phyloP scores from a whole-genome alignment of 2,113 vertebrate species.

The Stercorarius parasiticus region DNA sequence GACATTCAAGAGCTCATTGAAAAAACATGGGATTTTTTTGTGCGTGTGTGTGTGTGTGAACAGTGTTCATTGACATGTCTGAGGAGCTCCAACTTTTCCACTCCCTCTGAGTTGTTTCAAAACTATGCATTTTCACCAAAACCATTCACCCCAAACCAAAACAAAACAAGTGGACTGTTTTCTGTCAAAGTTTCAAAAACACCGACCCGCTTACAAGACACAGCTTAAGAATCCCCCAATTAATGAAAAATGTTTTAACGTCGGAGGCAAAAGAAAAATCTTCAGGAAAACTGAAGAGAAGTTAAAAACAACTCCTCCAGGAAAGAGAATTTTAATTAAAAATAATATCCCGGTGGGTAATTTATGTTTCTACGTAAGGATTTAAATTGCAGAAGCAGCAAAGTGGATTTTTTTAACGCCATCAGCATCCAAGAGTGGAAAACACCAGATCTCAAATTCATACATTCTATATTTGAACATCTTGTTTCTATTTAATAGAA shows the following conservation, averaged over 20 bases:
- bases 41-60: not conserved
- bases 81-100: slow-evolving; percentile 5
- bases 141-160: slow-evolving; percentile 28
- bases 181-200: slow-evolving; percentile 44
- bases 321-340: slow-evolving; percentile 64
- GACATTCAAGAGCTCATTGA: not conserved
- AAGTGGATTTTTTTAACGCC: not conserved
- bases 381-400: slow-evolving; percentile 56
- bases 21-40: not conserved
- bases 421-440: slow-evolving; percentile 21
- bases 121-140: slow-evolving; percentile 21
- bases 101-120: not conserved
- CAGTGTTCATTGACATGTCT: not conserved
- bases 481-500: slow-evolving; percentile 71
- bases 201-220: not conserved
- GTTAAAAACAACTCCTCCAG: slow-evolving; percentile 21
- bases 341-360: slow-evolving; percentile 45
- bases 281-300: not conserved
- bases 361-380: slow-evolving; percentile 12
- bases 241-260: slow-evolving; percentile 5
- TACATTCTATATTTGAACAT: slow-evolving; percentile 62
- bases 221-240: not conserved
- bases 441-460: slow-evolving; percentile 60
- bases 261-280: slow-evolving; percentile 2
- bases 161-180: slow-evolving; percentile 53